Percentiles rank a stretch among this genome's conserved stretches.
Evolutionary conservation across 2,888 invertebrate species (phyloP).

Genomic region (Latrodectus elegans): DNA sequence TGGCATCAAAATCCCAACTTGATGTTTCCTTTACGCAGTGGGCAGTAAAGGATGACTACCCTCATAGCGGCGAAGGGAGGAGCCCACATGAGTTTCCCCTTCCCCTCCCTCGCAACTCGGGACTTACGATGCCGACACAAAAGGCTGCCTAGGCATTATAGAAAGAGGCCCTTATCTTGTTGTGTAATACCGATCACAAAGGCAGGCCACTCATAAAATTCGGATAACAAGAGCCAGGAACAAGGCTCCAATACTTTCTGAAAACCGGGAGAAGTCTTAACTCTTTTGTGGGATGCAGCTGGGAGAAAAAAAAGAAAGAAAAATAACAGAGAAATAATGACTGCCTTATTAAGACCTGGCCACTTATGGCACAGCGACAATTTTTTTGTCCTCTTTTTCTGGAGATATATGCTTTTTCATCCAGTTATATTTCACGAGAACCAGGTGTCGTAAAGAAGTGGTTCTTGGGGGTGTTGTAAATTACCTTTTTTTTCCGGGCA

Average conservation of each 20-base stretch:
- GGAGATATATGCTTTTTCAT: background rate
- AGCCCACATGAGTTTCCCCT: conserved; percentile 34
- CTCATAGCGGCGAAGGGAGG: conserved; percentile 14
- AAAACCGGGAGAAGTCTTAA: conserved; percentile 7
- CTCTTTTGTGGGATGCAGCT: conserved; percentile 15
- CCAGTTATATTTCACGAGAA: background rate
- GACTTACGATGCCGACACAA: background rate
- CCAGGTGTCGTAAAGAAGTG: too few species aligned
- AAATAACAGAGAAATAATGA: conserved; percentile 16
- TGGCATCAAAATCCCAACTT: conserved; percentile 3
- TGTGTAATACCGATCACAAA: conserved; percentile 48
- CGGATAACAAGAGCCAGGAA: conserved; percentile 43
- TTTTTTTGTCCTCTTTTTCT: background rate
- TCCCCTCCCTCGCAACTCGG: background rate
- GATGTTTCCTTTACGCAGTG: background rate
- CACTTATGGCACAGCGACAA: conserved; percentile 14
- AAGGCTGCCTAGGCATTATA: background rate
- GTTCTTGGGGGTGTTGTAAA: too few species aligned
- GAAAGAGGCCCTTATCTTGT: conserved; percentile 38
- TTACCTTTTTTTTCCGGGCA: too few species aligned
- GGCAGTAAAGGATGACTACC: conserved; percentile 21
- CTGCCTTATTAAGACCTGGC: conserved; percentile 38
- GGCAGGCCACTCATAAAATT: conserved; percentile 47
- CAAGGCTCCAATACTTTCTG: conserved; percentile 25
- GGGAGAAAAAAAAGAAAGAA: conserved; percentile 2